Conservation (phyloP, 2,888 invertebrate genomes). For the Thera obeliscata region DNA sequence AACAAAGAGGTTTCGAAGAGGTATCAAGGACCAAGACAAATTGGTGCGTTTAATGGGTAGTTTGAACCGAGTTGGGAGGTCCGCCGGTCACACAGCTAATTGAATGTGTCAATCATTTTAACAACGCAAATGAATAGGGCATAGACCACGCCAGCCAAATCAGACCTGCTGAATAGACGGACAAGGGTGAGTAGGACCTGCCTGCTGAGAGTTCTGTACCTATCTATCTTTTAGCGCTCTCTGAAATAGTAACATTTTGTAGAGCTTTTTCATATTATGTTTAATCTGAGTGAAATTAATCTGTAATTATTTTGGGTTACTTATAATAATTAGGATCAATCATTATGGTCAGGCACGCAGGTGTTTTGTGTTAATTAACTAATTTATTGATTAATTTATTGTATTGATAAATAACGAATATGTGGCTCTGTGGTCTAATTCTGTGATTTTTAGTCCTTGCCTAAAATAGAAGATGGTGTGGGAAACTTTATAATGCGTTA, state of each 20-base stretch:
- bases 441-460: no score
- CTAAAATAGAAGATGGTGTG: no score
- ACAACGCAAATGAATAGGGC: slow-evolving; percentile 87
- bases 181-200: slow-evolving; percentile 10
- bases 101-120: slow-evolving; percentile 92
- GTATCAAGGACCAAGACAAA: slow-evolving; percentile 48
- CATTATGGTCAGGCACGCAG: no score
- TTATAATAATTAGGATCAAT: no score
- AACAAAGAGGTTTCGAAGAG: slow-evolving; percentile 5
- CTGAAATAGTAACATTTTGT: not conserved
- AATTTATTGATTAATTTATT: no score
- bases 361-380: no score
- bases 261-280: no score
- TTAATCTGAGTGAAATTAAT: no score
- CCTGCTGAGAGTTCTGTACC: not conserved
- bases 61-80: slow-evolving; percentile 82
- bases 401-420: no score
- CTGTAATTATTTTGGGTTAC: no score
- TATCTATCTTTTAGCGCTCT: not conserved
- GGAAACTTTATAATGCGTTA: no score
- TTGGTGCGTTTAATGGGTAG: slow-evolving; percentile 54
- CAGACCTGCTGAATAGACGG: slow-evolving; percentile 47
- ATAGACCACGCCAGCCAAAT: slow-evolving; percentile 64
- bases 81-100: slow-evolving; percentile 87
- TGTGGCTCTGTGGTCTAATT: no score